phyloP scores from a whole-genome alignment of 2,113 vertebrate species.

The Dasyprocta punctata region DNA sequence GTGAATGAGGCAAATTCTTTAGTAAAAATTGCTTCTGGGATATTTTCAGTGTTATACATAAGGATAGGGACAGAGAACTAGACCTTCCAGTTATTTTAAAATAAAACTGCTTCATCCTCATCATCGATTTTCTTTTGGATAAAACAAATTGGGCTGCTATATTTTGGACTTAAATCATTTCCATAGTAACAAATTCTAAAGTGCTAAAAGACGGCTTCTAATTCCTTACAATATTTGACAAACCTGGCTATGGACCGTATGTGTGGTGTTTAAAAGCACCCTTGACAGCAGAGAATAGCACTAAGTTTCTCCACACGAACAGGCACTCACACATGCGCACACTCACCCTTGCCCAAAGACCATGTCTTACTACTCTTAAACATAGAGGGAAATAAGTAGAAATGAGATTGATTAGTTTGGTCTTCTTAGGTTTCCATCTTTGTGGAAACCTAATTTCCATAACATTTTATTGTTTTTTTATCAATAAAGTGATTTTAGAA shows the following conservation, averaged over 20 bases:
- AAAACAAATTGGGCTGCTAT: conserved; percentile 48
- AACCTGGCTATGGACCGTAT: not conserved
- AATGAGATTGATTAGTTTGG: not conserved
- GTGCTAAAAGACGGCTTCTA: not conserved
- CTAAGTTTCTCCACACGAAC: not conserved
- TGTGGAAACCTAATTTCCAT: not conserved
- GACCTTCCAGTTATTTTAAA: conserved; percentile 35
- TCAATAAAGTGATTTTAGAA: not conserved
- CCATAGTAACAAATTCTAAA: conserved; percentile 49
- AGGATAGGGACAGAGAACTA: not conserved
- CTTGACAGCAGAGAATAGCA: not conserved
- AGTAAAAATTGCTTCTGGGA: not conserved
- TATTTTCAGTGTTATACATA: conserved; percentile 26
- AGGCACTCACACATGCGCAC: not conserved
- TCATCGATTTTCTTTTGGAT: not conserved
- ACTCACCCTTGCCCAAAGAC: not conserved
- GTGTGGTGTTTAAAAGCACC: not conserved
- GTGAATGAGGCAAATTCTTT: conserved; percentile 1
- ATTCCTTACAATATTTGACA: not conserved
- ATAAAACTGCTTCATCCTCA: conserved; percentile 27
- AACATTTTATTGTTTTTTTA: conserved; percentile 8
- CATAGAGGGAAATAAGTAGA: not conserved
- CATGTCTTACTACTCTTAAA: not conserved
- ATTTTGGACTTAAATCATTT: conserved; percentile 45
- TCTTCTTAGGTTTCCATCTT: not conserved